These are phyloP conservation scores for Haemorhous mexicanus DNA, from an alignment of 2,113 vertebrate species.

Conservation along the genomic window DNA sequence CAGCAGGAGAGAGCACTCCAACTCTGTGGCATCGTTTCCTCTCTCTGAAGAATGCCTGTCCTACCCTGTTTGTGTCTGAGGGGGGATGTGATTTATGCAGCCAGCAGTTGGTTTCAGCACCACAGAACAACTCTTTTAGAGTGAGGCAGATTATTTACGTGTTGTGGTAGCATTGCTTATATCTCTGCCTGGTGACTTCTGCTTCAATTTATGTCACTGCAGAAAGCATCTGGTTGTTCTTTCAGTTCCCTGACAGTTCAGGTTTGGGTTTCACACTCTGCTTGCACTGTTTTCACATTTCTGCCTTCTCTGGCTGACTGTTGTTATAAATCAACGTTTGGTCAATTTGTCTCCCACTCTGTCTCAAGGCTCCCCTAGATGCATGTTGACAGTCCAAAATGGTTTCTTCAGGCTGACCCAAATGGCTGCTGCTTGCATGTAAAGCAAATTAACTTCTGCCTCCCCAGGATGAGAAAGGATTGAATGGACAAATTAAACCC, in stretches of 20 bases:
- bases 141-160: constrained; percentile 35
- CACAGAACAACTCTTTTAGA: constrained; percentile 39
- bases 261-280: constrained; percentile 45
- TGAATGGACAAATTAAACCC: background rate
- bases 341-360: constrained; percentile 30
- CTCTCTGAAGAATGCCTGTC: background rate
- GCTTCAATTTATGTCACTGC: constrained; percentile 54
- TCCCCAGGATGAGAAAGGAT: background rate
- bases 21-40: background rate
- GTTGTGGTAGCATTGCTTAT: constrained; percentile 1
- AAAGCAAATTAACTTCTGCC: background rate
- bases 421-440: background rate
- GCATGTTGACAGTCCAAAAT: background rate
- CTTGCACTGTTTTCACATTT: constrained; percentile 28
- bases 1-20: background rate
- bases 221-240: constrained; percentile 49
- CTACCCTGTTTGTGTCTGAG: background rate
- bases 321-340: constrained; percentile 47
- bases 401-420: background rate
- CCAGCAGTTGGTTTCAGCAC: constrained; percentile 16
- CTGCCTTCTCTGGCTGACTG: constrained; percentile 17
- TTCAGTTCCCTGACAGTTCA: constrained; percentile 47
- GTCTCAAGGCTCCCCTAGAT: background rate
- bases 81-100: constrained; percentile 13
- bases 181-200: constrained; percentile 47